Conservation (phyloP, 2,888 invertebrate genomes). For the Elegia similella region DNA sequence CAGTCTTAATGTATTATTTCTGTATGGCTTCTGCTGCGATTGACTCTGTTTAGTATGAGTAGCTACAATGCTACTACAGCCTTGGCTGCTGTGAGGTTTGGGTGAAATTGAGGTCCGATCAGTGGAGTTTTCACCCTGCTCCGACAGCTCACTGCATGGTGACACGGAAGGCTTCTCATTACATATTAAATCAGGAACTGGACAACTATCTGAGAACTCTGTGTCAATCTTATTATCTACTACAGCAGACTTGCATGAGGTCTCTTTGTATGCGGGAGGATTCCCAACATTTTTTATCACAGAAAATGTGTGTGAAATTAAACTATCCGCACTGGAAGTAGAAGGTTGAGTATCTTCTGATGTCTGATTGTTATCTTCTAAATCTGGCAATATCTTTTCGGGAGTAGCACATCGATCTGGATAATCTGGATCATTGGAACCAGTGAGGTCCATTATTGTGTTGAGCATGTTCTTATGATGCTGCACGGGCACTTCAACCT, state of each 20-base stretch:
- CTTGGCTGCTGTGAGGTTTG: constrained; percentile 42
- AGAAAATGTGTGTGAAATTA: constrained; percentile 62
- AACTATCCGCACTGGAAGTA: constrained; percentile 46
- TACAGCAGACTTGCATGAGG: constrained; percentile 44
- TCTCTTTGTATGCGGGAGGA: constrained; percentile 55
- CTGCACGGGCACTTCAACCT: constrained; percentile 77
- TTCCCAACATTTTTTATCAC: constrained; percentile 72
- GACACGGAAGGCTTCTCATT: constrained; percentile 78
- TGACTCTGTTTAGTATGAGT: constrained; percentile 41
- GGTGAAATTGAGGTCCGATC: constrained; percentile 53
- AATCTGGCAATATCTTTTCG: constrained; percentile 68
- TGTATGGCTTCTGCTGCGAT: constrained; percentile 42
- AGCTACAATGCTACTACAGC: constrained; percentile 31
- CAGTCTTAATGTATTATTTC: constrained; percentile 53
- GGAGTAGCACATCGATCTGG: constrained; percentile 48
- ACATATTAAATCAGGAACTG: constrained; percentile 75
- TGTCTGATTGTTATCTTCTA: constrained; percentile 49
- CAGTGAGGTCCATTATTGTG: constrained; percentile 71
- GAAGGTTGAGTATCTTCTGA: constrained; percentile 51
- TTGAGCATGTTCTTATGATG: constrained; percentile 72
- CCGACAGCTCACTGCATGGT: constrained; percentile 74
- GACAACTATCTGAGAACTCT: constrained; percentile 70
- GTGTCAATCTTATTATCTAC: constrained; percentile 61
- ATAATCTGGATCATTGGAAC: constrained; percentile 57
- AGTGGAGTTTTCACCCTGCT: constrained; percentile 67